Evolutionary conservation across 2,113 vertebrate species (phyloP).

Genomic region (Felis chaus): DNA sequence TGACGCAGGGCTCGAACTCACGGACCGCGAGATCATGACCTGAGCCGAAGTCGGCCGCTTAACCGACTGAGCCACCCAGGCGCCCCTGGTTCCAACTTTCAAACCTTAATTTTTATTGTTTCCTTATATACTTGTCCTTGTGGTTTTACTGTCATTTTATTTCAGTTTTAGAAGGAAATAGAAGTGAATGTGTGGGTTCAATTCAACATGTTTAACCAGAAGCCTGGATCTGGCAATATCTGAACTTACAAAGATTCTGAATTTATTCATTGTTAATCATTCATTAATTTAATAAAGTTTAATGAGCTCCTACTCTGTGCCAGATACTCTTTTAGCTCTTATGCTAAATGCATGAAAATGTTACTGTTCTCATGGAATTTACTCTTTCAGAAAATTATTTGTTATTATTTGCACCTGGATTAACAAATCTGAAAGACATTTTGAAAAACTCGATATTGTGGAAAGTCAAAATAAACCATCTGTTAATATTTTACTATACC

Average conservation of each 20-base stretch:
- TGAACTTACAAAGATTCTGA: neutral
- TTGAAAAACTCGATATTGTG: neutral
- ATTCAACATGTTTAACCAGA: neutral
- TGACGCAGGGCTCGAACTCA: too few species aligned
- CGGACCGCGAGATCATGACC: too few species aligned
- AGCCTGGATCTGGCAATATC: neutral
- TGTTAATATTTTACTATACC: conserved; percentile 19
- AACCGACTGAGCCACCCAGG: too few species aligned
- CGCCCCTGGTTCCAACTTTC: neutral
- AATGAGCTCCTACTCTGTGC: neutral
- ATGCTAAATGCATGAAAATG: neutral
- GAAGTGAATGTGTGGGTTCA: neutral
- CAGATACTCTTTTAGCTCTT: neutral
- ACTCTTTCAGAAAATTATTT: conserved; percentile 20
- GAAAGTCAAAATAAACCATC: conserved; percentile 50
- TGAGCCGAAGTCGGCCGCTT: too few species aligned
- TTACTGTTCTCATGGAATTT: neutral
- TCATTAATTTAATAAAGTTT: conserved; percentile 18
- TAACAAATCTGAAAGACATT: conserved; percentile 38
- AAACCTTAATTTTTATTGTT: conserved; percentile 41
- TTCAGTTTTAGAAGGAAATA: neutral
- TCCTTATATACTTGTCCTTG: conserved; percentile 11
- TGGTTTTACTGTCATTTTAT: conserved; percentile 37
- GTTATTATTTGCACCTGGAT: neutral
- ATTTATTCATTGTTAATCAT: neutral